Evolutionary conservation across 2,888 invertebrate species (phyloP).

Genomic region (Ectemnius continuus): DNA sequence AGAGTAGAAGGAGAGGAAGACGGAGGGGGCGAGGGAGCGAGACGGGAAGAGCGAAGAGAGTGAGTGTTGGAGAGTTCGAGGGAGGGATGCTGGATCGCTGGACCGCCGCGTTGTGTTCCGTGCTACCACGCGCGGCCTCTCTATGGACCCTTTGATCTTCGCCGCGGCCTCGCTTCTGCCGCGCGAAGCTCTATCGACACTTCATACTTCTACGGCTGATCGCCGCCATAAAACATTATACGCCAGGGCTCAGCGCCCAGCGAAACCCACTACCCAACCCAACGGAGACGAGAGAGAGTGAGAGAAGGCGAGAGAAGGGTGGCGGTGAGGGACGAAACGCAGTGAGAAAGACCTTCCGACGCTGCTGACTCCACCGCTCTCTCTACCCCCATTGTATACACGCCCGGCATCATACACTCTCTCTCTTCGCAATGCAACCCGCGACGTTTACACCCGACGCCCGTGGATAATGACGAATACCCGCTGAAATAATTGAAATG

Average conservation of each 20-base stretch:
- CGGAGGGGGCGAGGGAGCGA: constrained; percentile 45
- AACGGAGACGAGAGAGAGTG: constrained; percentile 25
- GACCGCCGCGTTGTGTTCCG: constrained; percentile 42
- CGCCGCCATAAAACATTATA: constrained; percentile 77
- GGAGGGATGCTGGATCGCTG: constrained; percentile 25
- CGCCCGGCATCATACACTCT: background rate
- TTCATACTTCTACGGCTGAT: constrained; percentile 78
- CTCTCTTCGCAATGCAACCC: background rate
- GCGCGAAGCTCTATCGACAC: constrained; percentile 76
- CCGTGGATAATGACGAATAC: constrained; percentile 33
- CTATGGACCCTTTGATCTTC: constrained; percentile 75
- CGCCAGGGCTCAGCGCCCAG: constrained; percentile 57
- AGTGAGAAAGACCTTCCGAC: constrained; percentile 37
- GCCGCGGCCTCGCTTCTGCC: constrained; percentile 77
- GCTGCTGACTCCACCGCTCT: too few species aligned
- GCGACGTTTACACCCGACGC: constrained; percentile 5
- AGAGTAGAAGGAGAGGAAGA: constrained; percentile 39
- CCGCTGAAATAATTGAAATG: constrained; percentile 47
- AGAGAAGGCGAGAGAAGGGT: background rate
- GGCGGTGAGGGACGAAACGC: too few species aligned
- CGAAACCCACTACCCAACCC: background rate
- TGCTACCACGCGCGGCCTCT: constrained; percentile 70
- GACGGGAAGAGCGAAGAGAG: constrained; percentile 20
- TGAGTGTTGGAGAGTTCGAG: constrained; percentile 22
- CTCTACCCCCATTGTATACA: constrained; percentile 46